Evolutionary conservation across 1,140 invertebrate genomes (phyloP).

Genomic region (Oryctes rhinoceros): DNA sequence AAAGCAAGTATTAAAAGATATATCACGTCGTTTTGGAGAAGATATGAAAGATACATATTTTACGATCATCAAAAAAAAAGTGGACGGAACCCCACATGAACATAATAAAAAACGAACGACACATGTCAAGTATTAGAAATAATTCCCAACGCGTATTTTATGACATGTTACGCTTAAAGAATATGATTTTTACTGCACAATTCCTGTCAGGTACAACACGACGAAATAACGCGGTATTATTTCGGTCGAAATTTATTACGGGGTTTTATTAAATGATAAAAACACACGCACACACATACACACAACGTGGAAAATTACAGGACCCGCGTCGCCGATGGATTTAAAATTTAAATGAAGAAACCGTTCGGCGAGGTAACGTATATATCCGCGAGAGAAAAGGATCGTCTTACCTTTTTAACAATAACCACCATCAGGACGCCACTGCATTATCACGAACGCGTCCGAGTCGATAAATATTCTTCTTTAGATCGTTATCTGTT

Average conservation of each 20-base stretch:
- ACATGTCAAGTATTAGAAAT: constrained; percentile 19
- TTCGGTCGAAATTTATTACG: constrained; percentile 2
- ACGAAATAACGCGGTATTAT: not conserved
- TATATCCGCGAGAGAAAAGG: not conserved
- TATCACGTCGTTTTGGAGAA: not conserved
- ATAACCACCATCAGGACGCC: not conserved
- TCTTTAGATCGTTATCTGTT: constrained; percentile 25
- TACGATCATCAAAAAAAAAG: not conserved
- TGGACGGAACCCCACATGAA: not conserved
- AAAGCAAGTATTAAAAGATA: not conserved
- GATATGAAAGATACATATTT: not conserved
- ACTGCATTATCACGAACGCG: not conserved
- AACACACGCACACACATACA: not conserved
- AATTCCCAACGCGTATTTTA: not conserved
- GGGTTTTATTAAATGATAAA: not conserved
- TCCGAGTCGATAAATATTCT: constrained; percentile 1
- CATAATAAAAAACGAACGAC: not conserved
- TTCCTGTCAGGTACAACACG: constrained; percentile 1
- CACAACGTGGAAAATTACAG: not conserved
- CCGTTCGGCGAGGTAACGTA: not conserved
- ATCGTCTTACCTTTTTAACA: constrained; percentile 13
- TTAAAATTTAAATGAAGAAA: constrained; percentile 27
- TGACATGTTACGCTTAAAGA: not conserved
- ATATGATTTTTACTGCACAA: constrained; percentile 14
- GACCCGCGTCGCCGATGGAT: not conserved